Percentiles rank a stretch among this genome's conserved stretches.
These are phyloP conservation scores for Semotilus atromaculatus DNA, from an alignment of 2,797 vertebrate genomes.

Conservation along the genomic window DNA sequence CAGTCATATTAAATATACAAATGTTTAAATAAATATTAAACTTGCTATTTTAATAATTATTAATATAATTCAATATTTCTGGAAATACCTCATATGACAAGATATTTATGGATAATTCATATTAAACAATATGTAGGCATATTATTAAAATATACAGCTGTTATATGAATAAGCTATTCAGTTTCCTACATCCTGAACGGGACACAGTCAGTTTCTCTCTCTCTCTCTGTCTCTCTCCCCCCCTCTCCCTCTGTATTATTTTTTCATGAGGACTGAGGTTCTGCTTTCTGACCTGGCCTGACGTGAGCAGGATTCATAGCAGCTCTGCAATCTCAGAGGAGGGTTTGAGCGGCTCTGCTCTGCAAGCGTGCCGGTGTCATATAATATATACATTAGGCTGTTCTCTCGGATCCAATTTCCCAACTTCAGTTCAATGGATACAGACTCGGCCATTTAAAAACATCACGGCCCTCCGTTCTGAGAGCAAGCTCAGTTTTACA, in stretches of 20 bases:
- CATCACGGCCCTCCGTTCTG: not conserved
- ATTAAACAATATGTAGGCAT: not conserved
- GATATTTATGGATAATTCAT: not conserved
- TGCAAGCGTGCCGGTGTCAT: conserved; percentile 8
- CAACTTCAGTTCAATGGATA: conserved; percentile 4
- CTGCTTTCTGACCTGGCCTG: conserved; percentile 18
- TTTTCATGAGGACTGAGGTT: conserved; percentile 23
- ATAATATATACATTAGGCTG: conserved; percentile 26
- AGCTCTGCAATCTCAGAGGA: conserved; percentile 34
- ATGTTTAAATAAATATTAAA: not conserved
- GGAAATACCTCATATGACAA: not conserved
- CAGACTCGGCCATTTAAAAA: conserved; percentile 11
- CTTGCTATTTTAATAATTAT: not conserved
- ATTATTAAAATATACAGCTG: not conserved
- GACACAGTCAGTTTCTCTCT: not conserved
- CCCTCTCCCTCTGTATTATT: not conserved
- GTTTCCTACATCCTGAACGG: not conserved
- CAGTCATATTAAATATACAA: not conserved
- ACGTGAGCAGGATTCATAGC: conserved; percentile 22
- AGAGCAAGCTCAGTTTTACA: not conserved
- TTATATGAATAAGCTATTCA: not conserved
- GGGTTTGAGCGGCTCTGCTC: not conserved
- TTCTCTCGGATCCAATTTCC: conserved; percentile 15
- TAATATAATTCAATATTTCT: not conserved
- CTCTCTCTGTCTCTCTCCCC: not conserved